Evolutionary conservation across 2,113 vertebrate species (phyloP), one percentile per base, ranked within the genome.

Genomic region (Gallinago media): DNA sequence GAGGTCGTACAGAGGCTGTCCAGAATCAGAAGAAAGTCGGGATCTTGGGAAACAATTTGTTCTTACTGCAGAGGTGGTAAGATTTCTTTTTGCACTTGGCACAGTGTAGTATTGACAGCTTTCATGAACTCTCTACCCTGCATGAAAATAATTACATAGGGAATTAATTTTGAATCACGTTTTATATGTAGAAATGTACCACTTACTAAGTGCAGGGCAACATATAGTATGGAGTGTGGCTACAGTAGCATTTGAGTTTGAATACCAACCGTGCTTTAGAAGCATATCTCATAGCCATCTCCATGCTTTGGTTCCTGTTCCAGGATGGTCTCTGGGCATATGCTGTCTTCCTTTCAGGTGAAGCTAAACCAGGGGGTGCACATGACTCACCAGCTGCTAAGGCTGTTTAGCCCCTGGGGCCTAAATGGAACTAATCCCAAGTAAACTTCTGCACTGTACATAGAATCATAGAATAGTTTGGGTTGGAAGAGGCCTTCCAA

Each of bases 151-250:
- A 88, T 76, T 94, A 29, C 70, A 75, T 70, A 71, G 66, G 62
- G 77, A 94, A 95, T 94, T 80, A 49, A 72, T 90, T 96, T 92
- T 98, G 95, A 96, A 97, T 90, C 26, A n/a, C 54, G 38, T 89
- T 95, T 96, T 95, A 88, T 95, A 96, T 95, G 93, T 93, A 96
- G 96, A 94, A 96, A 96, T 91, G 65, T 54, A 93, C 65, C 81
- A 91, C 50, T 88, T 88, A 85, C 26, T 50, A 92, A 81, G 83
- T 73, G 46, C 80, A 74, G 32, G 47, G 22, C 49, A 88, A 36
- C 61, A 63, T 80, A 46, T 27, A 12, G 27, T 70, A 26, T 22
- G 29, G 34, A 17, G 15, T 15, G 15, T 44, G 46, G 25, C 29
- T 81, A 21, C 44, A 20, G 47, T 63, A 82, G 21, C 44, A 49